Evolutionary conservation across 2,113 vertebrate genomes (phyloP).

Genomic region (Tetrao urogallus): DNA sequence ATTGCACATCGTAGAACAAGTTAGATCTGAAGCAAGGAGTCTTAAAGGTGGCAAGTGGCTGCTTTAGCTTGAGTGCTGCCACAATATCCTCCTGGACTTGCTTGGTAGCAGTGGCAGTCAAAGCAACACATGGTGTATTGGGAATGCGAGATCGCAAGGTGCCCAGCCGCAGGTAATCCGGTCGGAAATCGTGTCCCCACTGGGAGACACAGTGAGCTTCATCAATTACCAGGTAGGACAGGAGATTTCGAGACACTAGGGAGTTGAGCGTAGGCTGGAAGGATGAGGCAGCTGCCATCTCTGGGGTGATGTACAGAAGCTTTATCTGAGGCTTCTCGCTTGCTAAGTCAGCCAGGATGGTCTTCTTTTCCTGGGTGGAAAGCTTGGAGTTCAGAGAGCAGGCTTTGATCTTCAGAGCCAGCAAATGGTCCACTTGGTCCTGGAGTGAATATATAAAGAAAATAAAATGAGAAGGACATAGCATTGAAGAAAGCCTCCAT

Average conservation of each 20-base stretch:
- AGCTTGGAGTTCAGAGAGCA: slow-evolving; percentile 95
- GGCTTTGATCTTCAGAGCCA: slow-evolving; percentile 86
- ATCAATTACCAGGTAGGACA: slow-evolving; percentile 92
- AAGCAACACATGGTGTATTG: slow-evolving; percentile 84
- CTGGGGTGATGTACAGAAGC: slow-evolving; percentile 94
- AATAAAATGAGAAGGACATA: neutral
- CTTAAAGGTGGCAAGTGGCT: slow-evolving; percentile 82
- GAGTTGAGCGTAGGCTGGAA: slow-evolving; percentile 89
- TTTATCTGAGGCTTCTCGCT: slow-evolving; percentile 86
- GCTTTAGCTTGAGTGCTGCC: slow-evolving; percentile 78
- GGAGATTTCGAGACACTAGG: slow-evolving; percentile 83
- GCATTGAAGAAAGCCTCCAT: neutral
- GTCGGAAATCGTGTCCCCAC: slow-evolving; percentile 98
- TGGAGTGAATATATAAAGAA: slow-evolving; percentile 40
- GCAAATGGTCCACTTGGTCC: slow-evolving; percentile 94
- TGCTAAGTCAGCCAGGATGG: slow-evolving; percentile 86
- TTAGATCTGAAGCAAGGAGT: slow-evolving; percentile 93
- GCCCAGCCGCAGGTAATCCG: slow-evolving; percentile 93
- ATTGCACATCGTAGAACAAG: slow-evolving; percentile 93
- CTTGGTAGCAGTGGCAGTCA: slow-evolving; percentile 93
- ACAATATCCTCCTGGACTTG: slow-evolving; percentile 91
- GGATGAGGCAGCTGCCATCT: slow-evolving; percentile 91
- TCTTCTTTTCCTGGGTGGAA: slow-evolving; percentile 80
- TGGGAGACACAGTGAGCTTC: slow-evolving; percentile 98
- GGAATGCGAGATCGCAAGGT: slow-evolving; percentile 81